Conservation (phyloP, 2,113 vertebrate genomes). For the Limnothrissa miodon region DNA sequence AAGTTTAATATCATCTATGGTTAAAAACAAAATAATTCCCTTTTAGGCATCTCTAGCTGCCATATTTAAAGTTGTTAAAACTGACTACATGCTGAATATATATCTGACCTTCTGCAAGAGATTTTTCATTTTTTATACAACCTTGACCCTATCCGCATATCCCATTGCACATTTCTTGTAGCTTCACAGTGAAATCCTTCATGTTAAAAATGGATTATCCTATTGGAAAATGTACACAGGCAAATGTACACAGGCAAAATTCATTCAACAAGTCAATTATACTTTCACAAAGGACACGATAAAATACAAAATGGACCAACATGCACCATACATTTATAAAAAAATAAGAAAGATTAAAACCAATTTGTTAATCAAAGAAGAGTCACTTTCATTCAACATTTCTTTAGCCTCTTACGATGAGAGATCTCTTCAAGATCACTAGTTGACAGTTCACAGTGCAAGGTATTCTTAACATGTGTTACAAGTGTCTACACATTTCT, state of each 20-base stretch:
- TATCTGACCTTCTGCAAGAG: not conserved
- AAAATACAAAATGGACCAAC: slow-evolving; percentile 3
- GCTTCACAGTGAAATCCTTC: not conserved
- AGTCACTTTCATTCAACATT: not conserved
- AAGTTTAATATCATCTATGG: not conserved
- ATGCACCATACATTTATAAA: not conserved
- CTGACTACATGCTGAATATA: not conserved
- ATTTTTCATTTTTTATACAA: not conserved
- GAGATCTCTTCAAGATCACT: not conserved
- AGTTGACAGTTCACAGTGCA: slow-evolving; percentile 8
- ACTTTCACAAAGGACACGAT: not conserved
- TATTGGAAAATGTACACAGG: not conserved
- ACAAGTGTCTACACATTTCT: not conserved
- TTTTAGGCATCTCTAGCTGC: not conserved
- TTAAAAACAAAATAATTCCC: not conserved
- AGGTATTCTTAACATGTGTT: not conserved
- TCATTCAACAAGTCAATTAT: no score
- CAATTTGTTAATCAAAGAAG: not conserved
- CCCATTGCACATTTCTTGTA: not conserved
- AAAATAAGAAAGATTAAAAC: not conserved
- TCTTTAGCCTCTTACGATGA: not conserved
- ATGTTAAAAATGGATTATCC: not conserved
- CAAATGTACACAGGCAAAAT: no score
- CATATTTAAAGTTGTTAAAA: not conserved
- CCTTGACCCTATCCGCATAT: not conserved